Evolutionary conservation across 2,888 invertebrate genomes (phyloP), one percentile per base, ranked within the genome.

Genomic region (Mythimna loreyi): DNA sequence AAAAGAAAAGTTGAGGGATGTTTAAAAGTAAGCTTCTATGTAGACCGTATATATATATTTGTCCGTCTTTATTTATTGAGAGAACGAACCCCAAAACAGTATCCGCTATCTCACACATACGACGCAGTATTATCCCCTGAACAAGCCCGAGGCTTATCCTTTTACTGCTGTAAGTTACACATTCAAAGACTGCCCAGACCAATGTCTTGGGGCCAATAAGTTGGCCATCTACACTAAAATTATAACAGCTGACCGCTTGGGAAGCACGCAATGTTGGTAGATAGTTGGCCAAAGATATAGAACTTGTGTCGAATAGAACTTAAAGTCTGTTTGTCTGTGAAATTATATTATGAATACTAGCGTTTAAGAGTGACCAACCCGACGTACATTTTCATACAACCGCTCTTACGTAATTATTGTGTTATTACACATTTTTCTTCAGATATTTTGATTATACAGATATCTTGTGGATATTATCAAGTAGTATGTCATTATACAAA

Each of bases 181-280:
- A 75, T 57, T 75, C 58, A 68, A 70, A 74, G 80, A 72, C 77
- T 67, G 63, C 69, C 36, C 69, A 56, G 67, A 71, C 78, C 73
- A 68, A 72, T 67, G 84, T 79, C 85, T 85, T 62, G 85, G 85
- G 85, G 80, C 81, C 82, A 84, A 84, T 85, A 85, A 82, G 74
- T 85, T 85, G 81, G 72, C 65, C 65, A 83, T 81, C 66, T 57
- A 47, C 73, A 68, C 79, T 70, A 60, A 79, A 84, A 82, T 80
- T 83, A 81, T 84, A 84, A 84, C 72, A 60, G 61, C 67, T 59
- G 61, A 75, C 56, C 75, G 72, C 67, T 66, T 55, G 40, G 80
- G 82, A 76, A 80, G 64, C 69, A 78, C 72, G 72, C 80, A 74
- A 60, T 58, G 57, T 67, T 67, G 30, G 56, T 13, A 28, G 45